Percentiles rank a stretch among this genome's conserved stretches.
These are phyloP conservation scores for Eulacestoma nigropectus DNA, from an alignment of 2,113 vertebrate species.

Conservation along the genomic window DNA sequence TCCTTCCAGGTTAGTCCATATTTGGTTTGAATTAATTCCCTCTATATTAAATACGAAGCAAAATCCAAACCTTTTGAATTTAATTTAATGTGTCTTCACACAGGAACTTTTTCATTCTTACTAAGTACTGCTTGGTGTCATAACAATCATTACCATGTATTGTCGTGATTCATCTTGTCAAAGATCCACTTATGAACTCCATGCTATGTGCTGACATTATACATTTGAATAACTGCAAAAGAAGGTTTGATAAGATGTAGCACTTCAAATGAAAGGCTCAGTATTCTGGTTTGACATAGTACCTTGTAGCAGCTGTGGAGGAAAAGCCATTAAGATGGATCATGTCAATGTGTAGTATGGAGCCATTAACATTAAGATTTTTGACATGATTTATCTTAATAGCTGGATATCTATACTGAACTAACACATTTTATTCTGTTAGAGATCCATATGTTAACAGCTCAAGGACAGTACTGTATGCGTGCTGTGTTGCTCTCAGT, in stretches of 20 bases:
- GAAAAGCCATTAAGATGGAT: constrained; percentile 25
- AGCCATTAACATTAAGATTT: constrained; percentile 10
- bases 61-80: not conserved
- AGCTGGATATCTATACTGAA: not conserved
- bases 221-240: constrained; percentile 39
- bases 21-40: not conserved
- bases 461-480: not conserved
- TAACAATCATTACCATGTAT: not conserved
- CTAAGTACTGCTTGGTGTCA: not conserved
- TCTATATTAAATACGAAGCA: not conserved
- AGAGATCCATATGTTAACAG: not conserved
- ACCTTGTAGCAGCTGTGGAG: not conserved
- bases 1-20: not conserved
- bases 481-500: not conserved
- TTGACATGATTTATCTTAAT: constrained; percentile 31
- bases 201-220: not conserved
- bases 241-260: constrained; percentile 9
- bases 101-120: not conserved
- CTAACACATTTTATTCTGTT: not conserved
- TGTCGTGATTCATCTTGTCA: constrained; percentile 19
- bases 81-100: not conserved
- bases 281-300: constrained; percentile 22
- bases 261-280: constrained; percentile 35
- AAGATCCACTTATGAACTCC: constrained; percentile 11
- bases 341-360: not conserved